phyloP scores from a whole-genome alignment of 2,113 vertebrate species.

The Callospermophilus lateralis region DNA sequence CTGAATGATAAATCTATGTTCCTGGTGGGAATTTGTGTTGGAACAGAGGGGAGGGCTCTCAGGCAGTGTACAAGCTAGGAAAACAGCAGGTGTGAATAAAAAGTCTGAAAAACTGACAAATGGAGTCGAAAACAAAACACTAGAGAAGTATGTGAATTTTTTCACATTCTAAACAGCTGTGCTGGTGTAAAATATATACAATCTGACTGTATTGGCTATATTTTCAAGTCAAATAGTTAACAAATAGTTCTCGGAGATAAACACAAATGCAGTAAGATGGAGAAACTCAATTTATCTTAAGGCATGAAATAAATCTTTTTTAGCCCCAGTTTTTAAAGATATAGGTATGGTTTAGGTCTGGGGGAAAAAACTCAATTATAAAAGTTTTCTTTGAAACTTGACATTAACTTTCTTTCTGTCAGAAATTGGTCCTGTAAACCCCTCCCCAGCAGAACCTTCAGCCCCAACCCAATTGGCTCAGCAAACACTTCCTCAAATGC shows the following conservation, averaged over 20 bases:
- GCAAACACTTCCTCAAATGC: conserved; percentile 19
- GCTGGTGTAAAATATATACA: neutral
- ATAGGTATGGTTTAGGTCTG: neutral
- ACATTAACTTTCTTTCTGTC: neutral
- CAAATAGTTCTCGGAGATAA: conserved; percentile 26
- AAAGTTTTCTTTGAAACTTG: neutral
- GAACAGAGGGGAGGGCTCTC: neutral
- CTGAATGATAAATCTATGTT: neutral
- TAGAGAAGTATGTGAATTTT: neutral
- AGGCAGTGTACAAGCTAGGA: neutral
- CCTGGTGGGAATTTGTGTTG: neutral
- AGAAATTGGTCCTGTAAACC: neutral
- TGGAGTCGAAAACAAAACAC: conserved; percentile 13
- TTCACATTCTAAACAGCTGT: conserved; percentile 20
- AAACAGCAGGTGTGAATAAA: neutral
- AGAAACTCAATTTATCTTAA: neutral
- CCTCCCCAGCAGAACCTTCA: neutral
- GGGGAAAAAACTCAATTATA: conserved; percentile 34
- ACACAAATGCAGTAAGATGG: neutral
- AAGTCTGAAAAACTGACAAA: conserved; percentile 2
- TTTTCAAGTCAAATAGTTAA: conserved; percentile 34
- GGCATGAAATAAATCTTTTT: conserved; percentile 28
- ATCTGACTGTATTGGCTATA: conserved; percentile 16
- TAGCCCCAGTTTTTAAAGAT: neutral
- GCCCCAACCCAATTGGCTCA: neutral